These are phyloP conservation scores for Telenomus remus DNA, from an alignment of 1,140 invertebrate genomes.

Conservation along the genomic window DNA sequence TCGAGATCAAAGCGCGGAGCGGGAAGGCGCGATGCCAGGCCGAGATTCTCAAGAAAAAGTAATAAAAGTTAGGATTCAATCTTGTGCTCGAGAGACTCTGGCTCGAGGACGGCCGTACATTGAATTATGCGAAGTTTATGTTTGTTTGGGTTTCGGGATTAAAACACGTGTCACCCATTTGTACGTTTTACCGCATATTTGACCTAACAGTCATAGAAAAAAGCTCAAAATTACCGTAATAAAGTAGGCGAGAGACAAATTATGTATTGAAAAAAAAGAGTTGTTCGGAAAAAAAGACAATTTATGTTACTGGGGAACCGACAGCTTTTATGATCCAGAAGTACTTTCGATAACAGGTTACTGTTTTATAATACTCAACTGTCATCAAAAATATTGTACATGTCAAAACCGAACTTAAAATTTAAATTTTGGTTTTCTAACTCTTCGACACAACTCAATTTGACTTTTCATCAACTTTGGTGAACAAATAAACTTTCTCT, in stretches of 20 bases:
- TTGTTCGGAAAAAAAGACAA: constrained; percentile 15
- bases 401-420: no score
- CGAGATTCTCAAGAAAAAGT: constrained; percentile 59
- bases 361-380: no score
- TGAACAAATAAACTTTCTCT: no score
- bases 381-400: no score
- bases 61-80: constrained; percentile 67
- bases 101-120: constrained; percentile 35
- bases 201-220: constrained; percentile 24
- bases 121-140: constrained; percentile 54
- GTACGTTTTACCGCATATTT: constrained; percentile 28
- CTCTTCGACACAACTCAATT: no score
- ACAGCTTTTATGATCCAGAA: not conserved
- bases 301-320: constrained; percentile 6
- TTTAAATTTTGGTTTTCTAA: no score
- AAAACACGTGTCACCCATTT: constrained; percentile 49
- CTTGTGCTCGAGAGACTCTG: constrained; percentile 50
- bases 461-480: no score
- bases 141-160: constrained; percentile 37
- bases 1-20: constrained; percentile 49
- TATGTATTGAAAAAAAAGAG: constrained; percentile 14
- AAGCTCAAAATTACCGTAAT: constrained; percentile 11
- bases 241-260: constrained; percentile 33
- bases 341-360: no score
- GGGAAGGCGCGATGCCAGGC: constrained; percentile 9